phyloP scores from a whole-genome alignment of 1,140 invertebrate species.

The Zaprionus nigranus region DNA sequence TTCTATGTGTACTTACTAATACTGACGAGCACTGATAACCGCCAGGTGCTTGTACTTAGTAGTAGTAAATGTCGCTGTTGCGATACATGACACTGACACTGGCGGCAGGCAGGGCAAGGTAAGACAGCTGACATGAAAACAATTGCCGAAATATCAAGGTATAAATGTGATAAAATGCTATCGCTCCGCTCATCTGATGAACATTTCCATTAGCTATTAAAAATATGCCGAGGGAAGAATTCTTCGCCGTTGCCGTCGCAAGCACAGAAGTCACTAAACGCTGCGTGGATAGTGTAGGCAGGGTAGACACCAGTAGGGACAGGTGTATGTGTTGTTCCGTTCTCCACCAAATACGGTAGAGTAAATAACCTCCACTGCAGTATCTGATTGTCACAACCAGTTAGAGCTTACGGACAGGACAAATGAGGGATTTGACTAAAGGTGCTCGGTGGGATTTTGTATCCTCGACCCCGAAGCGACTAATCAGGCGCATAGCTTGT shows the following conservation, averaged over 20 bases:
- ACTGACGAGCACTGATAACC: conserved; percentile 42
- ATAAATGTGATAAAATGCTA: conserved; percentile 30
- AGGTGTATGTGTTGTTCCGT: neutral
- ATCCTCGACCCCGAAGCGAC: neutral
- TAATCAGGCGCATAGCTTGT: too few relatives aligned
- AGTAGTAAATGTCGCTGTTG: conserved; percentile 26
- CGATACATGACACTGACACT: conserved; percentile 19
- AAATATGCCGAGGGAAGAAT: neutral
- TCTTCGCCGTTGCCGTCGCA: neutral
- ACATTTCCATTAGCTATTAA: conserved; percentile 39
- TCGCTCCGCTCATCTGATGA: conserved; percentile 27
- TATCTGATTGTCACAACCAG: neutral
- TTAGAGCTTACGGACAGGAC: neutral
- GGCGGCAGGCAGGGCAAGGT: conserved; percentile 21
- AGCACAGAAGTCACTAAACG: neutral
- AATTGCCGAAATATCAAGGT: conserved; percentile 25
- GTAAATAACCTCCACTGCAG: neutral
- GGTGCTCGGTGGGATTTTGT: neutral
- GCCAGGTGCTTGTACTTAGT: conserved; percentile 37
- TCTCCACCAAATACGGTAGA: neutral
- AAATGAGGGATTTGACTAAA: neutral
- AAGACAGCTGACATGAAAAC: conserved; percentile 26
- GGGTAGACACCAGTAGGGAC: neutral
- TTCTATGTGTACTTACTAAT: conserved; percentile 27
- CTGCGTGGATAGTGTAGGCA: neutral